Evolutionary conservation across 2,113 vertebrate species (phyloP).

Genomic region (Gobio gobio): DNA sequence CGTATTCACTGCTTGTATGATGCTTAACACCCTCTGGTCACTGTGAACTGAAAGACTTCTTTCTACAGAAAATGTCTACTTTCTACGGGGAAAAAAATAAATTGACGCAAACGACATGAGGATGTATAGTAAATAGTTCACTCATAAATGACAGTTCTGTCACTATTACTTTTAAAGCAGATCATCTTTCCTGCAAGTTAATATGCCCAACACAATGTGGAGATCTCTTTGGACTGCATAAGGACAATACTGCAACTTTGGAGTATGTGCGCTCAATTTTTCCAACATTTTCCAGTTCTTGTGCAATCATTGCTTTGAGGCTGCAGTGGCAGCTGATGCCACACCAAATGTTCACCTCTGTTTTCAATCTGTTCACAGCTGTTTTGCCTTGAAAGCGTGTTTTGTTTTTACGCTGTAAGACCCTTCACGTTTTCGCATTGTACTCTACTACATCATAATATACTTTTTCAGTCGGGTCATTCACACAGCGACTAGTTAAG

Average conservation of each 20-base stretch:
- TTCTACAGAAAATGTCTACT: background rate
- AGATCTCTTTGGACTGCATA: background rate
- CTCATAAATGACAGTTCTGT: no score
- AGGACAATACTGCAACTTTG: background rate
- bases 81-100: background rate
- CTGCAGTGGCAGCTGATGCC: constrained; percentile 51
- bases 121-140: background rate
- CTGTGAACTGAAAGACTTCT: background rate
- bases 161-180: background rate
- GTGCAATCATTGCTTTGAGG: background rate
- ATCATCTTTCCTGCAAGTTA: background rate
- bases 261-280: background rate
- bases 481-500: constrained; percentile 1
- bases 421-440: background rate
- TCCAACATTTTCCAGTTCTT: background rate
- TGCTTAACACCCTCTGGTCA: background rate
- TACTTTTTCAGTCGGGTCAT: background rate
- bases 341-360: background rate
- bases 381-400: background rate
- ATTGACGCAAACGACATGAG: background rate
- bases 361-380: constrained; percentile 5
- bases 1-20: background rate
- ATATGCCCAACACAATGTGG: background rate
- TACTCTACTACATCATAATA: background rate
- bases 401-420: background rate